Base-by-base conservation (phyloP, 2,797 vertebrate species). In the Lacerta agilis region DNA sequence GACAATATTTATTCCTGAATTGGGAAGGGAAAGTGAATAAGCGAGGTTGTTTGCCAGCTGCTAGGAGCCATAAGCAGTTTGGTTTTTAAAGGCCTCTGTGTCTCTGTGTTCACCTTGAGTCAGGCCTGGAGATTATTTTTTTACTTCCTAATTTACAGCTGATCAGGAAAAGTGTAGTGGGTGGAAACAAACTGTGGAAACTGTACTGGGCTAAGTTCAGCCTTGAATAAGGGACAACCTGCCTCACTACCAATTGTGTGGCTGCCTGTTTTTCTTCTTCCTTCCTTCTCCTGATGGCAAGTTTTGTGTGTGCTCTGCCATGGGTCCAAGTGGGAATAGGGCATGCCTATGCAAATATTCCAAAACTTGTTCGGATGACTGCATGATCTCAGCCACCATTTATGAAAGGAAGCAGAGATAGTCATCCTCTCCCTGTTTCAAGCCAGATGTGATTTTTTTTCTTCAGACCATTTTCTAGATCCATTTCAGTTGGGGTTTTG, bases 11-110 rank as follows among this genome's bases (percentile, higher is more conserved):
- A 33, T 73, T 83, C 87, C 64, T 3, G 58, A 0, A 0, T 0
- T 0, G 7, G 69, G 67, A 85, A 49, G 38, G 69, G 61, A 76
- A 85, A 29, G 29, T 75, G 2, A 64, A 36, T 45, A 33, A 25
- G 33, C 10, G n/a, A 78, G 33, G n/a, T 33, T 10, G 2, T 88
- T 64, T 75, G 41, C 0, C 77, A 66, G 0, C 20, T 82, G 61
- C 15, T 79, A 45, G 6, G 58, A 38, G 66, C 55, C 89, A 88
- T 78, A 66, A 11, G 75, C 1, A 1, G 0, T 0, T 79, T 9
- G 36, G 5, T 64, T 86, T 73, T 87, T 69, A 82, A 82, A 64
- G 25, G 69, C 55, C 38, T 58, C 45, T 36, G 45, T 43, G 36
- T 71, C 23, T 82, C 20, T 17, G n/a, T 18, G 36, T n/a, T 1